These are phyloP conservation scores for Akabosia matsudoensis DNA, from an alignment of 1,140 invertebrate genomes.

Conservation along the genomic window DNA sequence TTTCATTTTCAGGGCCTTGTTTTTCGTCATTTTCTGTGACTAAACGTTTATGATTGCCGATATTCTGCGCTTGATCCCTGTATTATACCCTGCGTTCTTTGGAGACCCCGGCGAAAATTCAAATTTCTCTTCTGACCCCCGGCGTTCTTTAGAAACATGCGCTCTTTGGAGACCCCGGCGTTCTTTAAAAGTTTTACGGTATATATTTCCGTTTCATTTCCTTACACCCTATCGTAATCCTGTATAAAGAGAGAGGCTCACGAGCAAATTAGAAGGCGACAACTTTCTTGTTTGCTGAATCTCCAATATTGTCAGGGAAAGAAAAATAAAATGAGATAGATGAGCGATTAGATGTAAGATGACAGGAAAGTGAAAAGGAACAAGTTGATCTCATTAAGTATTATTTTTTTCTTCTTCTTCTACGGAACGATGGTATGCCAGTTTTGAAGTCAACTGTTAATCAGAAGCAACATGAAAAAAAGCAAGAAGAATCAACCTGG, in stretches of 20 bases:
- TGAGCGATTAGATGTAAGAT: not conserved
- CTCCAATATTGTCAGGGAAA: not conserved
- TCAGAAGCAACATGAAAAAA: not conserved
- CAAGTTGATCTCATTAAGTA: not conserved
- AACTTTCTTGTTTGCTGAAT: not conserved
- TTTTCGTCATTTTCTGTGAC: too few species aligned
- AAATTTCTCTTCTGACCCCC: too few species aligned
- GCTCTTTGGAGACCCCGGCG: too few species aligned
- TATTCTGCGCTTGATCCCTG: too few species aligned
- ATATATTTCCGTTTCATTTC: not conserved
- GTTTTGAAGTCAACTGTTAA: not conserved
- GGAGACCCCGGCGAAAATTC: too few species aligned
- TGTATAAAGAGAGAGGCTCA: too few species aligned
- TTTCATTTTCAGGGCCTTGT: too few species aligned
- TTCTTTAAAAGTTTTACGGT: too few species aligned
- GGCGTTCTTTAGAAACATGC: too few species aligned
- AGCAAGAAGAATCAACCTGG: not conserved
- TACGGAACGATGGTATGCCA: too few species aligned
- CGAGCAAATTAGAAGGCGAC: not conserved
- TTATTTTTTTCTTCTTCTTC: not conserved
- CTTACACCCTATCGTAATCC: not conserved
- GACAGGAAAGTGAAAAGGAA: not conserved
- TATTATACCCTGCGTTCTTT: too few species aligned
- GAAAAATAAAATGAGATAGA: not conserved
- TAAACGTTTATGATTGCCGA: too few species aligned